phyloP scores from a whole-genome alignment of 1,140 invertebrate species.

The Agrypnia vestita region DNA sequence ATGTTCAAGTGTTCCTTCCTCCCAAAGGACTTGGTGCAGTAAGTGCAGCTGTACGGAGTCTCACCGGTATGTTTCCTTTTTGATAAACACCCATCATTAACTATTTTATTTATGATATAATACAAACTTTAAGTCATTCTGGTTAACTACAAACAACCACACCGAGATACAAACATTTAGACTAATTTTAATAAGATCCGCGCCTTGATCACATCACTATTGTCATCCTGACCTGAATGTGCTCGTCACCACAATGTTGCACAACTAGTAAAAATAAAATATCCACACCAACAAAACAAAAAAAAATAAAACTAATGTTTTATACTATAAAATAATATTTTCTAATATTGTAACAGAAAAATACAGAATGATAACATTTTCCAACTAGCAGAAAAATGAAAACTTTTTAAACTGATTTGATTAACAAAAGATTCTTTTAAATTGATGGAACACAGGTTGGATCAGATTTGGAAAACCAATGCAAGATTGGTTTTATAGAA shows the following conservation, averaged over 20 bases:
- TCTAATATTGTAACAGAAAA: too few relatives aligned
- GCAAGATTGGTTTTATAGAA: too few relatives aligned
- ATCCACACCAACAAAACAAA: too few relatives aligned
- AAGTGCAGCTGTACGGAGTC: slow-evolving; percentile 83
- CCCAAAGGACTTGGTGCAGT: slow-evolving; percentile 81
- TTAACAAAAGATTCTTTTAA: neutral
- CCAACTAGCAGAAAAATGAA: neutral
- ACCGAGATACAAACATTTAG: slow-evolving; percentile 13
- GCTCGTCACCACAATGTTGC: too few relatives aligned
- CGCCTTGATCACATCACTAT: too few relatives aligned
- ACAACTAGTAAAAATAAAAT: too few relatives aligned
- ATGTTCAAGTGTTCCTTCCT: slow-evolving; percentile 81
- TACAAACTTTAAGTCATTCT: too few relatives aligned
- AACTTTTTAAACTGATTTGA: neutral
- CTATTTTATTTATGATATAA: neutral
- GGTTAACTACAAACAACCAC: neutral
- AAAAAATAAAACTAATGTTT: too few relatives aligned
- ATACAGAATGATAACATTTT: too few relatives aligned
- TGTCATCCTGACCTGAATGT: too few relatives aligned
- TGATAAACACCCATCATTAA: slow-evolving; percentile 35
- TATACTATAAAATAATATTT: too few relatives aligned
- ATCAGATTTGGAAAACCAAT: neutral
- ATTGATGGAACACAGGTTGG: neutral
- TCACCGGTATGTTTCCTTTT: slow-evolving; percentile 71
- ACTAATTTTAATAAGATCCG: too few relatives aligned